Evolutionary conservation across 2,113 vertebrate species (phyloP).

Genomic region (Vulpes lagopus): DNA sequence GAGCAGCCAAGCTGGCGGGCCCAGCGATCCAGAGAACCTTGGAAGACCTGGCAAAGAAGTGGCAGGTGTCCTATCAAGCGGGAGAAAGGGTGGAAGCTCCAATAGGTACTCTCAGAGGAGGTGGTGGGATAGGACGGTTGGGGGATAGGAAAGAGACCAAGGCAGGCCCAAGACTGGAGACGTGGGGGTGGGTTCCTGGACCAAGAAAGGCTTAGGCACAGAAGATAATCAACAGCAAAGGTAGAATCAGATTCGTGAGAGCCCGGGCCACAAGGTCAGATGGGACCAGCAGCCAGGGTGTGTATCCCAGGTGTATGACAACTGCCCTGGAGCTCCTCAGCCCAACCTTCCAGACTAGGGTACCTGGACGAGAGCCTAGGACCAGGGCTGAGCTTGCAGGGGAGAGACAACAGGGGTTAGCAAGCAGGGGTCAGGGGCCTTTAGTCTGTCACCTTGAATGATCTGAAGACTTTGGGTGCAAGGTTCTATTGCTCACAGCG

Average conservation of each 20-base stretch:
- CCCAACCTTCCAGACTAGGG: not conserved
- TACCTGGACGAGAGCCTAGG: too few species aligned
- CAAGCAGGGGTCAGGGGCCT: not conserved
- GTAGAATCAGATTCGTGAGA: not conserved
- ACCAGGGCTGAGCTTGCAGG: not conserved
- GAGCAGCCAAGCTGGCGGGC: not conserved
- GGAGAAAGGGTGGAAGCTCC: not conserved
- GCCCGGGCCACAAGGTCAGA: not conserved
- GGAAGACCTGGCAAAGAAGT: not conserved
- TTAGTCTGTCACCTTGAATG: not conserved
- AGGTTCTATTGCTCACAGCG: not conserved
- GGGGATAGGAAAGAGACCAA: not conserved
- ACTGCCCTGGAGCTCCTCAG: not conserved
- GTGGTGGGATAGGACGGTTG: not conserved
- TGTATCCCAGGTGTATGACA: too few species aligned
- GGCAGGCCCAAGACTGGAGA: not conserved
- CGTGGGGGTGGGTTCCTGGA: not conserved
- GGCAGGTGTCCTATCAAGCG: not conserved
- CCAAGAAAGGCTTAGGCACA: not conserved
- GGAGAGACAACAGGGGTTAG: not conserved
- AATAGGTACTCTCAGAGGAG: not conserved
- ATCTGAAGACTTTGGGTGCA: conserved; percentile 13
- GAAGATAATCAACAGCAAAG: not conserved
- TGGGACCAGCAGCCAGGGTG: not conserved
- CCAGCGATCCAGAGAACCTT: not conserved